Conservation (phyloP, 1,140 invertebrate genomes). For the Acromyrmex echinatior region DNA sequence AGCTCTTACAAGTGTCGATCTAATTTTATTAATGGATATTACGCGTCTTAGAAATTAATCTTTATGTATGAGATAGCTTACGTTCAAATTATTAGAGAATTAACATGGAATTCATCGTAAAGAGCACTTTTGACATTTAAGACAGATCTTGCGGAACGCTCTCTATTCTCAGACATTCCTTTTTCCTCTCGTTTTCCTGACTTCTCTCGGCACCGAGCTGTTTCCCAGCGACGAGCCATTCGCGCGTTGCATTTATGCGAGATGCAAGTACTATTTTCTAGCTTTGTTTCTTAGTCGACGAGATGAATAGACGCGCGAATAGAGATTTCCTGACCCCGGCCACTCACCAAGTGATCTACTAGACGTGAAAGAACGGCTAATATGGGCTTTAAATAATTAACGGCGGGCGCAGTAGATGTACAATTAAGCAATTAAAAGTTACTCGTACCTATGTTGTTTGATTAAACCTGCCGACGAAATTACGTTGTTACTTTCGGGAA, state of each 20-base stretch:
- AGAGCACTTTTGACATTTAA: constrained; percentile 25
- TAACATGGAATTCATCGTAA: neutral
- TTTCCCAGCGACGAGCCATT: neutral
- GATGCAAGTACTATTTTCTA: constrained; percentile 26
- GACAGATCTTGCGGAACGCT: neutral
- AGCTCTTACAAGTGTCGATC: neutral
- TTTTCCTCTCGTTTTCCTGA: constrained; percentile 5
- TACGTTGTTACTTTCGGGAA: constrained; percentile 33
- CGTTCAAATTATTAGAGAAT: constrained; percentile 11
- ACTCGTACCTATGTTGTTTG: neutral
- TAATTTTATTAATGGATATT: constrained; percentile 33
- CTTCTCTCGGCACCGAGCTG: neutral
- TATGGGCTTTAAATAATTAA: constrained; percentile 41
- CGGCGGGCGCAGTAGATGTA: neutral
- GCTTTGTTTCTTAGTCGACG: neutral
- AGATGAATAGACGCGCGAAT: constrained; percentile 15
- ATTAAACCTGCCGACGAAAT: constrained; percentile 28
- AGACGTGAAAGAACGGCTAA: constrained; percentile 29
- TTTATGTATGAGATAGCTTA: neutral
- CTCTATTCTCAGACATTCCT: neutral
- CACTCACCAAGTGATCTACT: constrained; percentile 33
- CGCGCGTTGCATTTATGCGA: neutral
- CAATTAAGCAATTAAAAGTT: constrained; percentile 25
- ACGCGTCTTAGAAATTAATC: constrained; percentile 14
- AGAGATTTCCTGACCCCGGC: constrained; percentile 14